These are phyloP conservation scores for Himalopsyche anomala DNA, from an alignment of 2,888 invertebrate genomes.

Conservation along the genomic window DNA sequence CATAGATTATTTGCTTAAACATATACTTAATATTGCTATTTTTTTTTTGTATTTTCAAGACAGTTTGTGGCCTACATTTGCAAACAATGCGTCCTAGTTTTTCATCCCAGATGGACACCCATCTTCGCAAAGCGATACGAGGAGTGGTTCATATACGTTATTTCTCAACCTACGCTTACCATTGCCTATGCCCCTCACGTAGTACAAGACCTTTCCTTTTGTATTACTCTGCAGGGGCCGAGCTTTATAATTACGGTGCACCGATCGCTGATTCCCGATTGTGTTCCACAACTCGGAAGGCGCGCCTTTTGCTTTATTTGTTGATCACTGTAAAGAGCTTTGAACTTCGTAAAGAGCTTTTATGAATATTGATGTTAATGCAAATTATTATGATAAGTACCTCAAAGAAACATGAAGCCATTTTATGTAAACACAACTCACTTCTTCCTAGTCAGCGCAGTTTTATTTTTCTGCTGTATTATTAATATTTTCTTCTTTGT, in stretches of 20 bases:
- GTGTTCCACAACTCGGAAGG: slow-evolving; percentile 44
- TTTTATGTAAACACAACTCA: too few species aligned
- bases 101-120: slow-evolving; percentile 26
- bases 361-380: not conserved
- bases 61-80: too few species aligned
- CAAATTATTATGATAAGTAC: not conserved
- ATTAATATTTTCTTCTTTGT: too few species aligned
- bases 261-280: slow-evolving; percentile 56
- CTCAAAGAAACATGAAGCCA: too few species aligned
- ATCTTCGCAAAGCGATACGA: not conserved
- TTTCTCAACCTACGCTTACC: slow-evolving; percentile 54
- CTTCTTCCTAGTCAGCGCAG: too few species aligned
- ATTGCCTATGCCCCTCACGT: slow-evolving; percentile 60
- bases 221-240: slow-evolving; percentile 51
- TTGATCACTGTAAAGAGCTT: not conserved
- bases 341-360: not conserved
- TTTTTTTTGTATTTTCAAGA: too few species aligned
- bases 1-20: too few species aligned
- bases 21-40: too few species aligned
- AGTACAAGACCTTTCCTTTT: slow-evolving; percentile 60
- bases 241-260: slow-evolving; percentile 61
- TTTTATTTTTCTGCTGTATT: too few species aligned
- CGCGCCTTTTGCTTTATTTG: slow-evolving; percentile 34
- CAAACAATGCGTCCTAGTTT: not conserved
- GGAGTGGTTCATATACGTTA: slow-evolving; percentile 45